Evolutionary conservation across 2,797 vertebrate genomes (phyloP).

Genomic region (Mus minutoides): DNA sequence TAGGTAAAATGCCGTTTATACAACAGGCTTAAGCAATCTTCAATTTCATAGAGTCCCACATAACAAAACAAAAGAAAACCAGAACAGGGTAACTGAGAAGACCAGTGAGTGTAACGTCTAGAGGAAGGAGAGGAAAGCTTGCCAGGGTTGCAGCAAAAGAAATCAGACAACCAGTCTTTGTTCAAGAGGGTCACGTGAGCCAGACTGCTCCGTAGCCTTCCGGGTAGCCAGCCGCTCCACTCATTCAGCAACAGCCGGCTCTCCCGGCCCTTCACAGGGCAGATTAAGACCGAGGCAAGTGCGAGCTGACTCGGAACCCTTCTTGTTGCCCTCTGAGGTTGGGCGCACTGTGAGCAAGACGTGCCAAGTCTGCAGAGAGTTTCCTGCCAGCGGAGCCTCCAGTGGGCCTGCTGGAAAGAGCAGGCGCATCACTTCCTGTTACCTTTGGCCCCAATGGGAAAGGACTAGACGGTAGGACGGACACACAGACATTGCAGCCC

Average conservation of each 20-base stretch:
- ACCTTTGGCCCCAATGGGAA: not conserved
- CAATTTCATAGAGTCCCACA: constrained; percentile 18
- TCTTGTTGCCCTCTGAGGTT: not conserved
- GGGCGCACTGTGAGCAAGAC: accelerated
- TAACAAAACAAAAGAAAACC: not conserved
- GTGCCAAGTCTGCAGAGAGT: not conserved
- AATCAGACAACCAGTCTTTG: not conserved
- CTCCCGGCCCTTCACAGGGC: not conserved
- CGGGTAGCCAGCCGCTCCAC: not conserved
- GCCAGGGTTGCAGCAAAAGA: not conserved
- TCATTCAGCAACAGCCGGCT: accelerated
- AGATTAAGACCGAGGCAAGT: not conserved
- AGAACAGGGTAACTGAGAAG: not conserved
- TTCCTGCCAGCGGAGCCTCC: not conserved
- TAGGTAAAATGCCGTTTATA: not conserved
- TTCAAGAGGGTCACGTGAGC: not conserved
- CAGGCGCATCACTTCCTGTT: not conserved
- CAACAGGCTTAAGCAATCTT: constrained; percentile 1
- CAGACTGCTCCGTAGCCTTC: not conserved
- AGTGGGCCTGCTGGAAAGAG: not conserved
- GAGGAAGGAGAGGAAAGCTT: not conserved
- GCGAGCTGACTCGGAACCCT: not conserved
- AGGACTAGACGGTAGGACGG: too few relatives aligned
- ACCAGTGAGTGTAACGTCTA: accelerated
- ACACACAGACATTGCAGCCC: not conserved